phyloP scores from a whole-genome alignment of 1,140 invertebrate genomes.

The Drosophila nigromelanica region DNA sequence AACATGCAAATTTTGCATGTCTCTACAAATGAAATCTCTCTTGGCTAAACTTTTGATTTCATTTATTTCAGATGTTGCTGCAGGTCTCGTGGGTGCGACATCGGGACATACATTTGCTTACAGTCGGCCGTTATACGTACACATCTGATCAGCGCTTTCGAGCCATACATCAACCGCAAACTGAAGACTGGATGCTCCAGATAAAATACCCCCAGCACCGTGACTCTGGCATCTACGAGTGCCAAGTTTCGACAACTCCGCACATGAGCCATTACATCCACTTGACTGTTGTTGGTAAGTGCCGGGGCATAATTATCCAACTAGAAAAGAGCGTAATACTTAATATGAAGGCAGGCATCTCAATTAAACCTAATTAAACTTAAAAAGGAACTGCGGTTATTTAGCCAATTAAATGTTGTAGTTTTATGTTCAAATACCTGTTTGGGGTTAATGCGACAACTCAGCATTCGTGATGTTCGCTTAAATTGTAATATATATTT shows the following conservation, averaged over 20 bases:
- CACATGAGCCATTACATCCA: slow-evolving; percentile 94
- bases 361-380: too few relatives aligned
- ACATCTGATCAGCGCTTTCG: slow-evolving; percentile 95
- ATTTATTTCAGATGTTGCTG: slow-evolving; percentile 87
- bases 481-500: too few relatives aligned
- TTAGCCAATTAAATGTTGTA: too few relatives aligned
- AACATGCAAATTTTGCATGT: slow-evolving; percentile 23
- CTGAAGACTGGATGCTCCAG: slow-evolving; percentile 94
- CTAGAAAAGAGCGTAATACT: background rate
- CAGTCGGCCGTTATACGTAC: slow-evolving; percentile 95
- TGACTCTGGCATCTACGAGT: slow-evolving; percentile 94
- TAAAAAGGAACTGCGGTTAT: too few relatives aligned
- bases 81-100: slow-evolving; percentile 96
- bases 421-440: too few relatives aligned
- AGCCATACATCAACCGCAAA: slow-evolving; percentile 92
- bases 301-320: background rate
- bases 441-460: too few relatives aligned
- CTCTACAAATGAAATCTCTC: slow-evolving; percentile 55
- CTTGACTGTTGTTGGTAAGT: slow-evolving; percentile 94
- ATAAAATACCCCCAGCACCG: slow-evolving; percentile 93
- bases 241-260: slow-evolving; percentile 94
- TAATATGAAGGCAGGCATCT: background rate
- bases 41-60: slow-evolving; percentile 15
- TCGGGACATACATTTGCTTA: slow-evolving; percentile 93
- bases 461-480: too few relatives aligned